Evolutionary conservation across 2,797 vertebrate species (phyloP).

Genomic region (Protosalanx chinensis): DNA sequence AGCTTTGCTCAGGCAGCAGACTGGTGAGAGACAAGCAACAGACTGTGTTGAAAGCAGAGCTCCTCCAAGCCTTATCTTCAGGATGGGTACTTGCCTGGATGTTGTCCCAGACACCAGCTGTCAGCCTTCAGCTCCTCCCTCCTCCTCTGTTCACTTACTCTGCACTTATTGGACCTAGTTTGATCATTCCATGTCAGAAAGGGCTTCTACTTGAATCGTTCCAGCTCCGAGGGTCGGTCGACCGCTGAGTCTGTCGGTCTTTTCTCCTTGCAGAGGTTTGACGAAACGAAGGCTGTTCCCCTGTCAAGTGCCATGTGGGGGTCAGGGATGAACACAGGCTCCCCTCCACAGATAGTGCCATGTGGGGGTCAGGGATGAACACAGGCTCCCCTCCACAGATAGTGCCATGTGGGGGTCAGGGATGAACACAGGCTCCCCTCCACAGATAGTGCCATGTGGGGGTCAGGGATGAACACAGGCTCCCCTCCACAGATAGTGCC

Average conservation of each 20-base stretch:
- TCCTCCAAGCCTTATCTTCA: slow-evolving; percentile 61
- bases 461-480: slow-evolving; percentile 6
- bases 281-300: slow-evolving; percentile 32
- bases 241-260: slow-evolving; percentile 33
- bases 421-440: slow-evolving; percentile 34
- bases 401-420: too few species aligned
- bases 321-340: slow-evolving; percentile 20
- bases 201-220: slow-evolving; percentile 63
- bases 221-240: slow-evolving; percentile 28
- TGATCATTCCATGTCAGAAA: slow-evolving; percentile 67
- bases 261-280: slow-evolving; percentile 24
- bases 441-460: slow-evolving; percentile 30
- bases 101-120: slow-evolving; percentile 30
- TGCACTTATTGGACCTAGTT: slow-evolving; percentile 55
- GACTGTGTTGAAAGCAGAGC: slow-evolving; percentile 4
- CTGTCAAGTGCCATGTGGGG: slow-evolving; percentile 58
- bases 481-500: slow-evolving; percentile 54
- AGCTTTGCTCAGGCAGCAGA: not conserved
- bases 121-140: too few species aligned
- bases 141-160: slow-evolving; percentile 42
- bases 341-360: slow-evolving; percentile 52
- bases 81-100: slow-evolving; percentile 62
- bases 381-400: slow-evolving; percentile 42
- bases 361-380: too few species aligned
- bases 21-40: not conserved